phyloP scores from a whole-genome alignment of 2,888 invertebrate species.

The Diarsia dahlii region DNA sequence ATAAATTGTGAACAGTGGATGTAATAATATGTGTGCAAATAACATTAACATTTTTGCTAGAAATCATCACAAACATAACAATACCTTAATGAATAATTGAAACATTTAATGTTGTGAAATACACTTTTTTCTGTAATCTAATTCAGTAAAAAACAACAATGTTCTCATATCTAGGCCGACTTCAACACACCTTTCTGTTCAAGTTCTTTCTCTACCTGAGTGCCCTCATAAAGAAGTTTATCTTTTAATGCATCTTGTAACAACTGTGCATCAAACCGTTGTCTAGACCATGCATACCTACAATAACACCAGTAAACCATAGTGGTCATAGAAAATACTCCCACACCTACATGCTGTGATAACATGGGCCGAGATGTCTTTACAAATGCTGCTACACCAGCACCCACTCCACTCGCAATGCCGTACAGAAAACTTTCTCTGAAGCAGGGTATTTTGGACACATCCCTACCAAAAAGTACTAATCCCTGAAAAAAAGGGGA shows the following conservation, averaged over 20 bases:
- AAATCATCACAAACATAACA: not conserved
- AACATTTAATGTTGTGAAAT: not conserved
- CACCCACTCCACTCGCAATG: slow-evolving; percentile 92
- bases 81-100: too few relatives aligned
- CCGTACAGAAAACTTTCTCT: slow-evolving; percentile 94
- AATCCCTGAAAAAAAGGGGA: slow-evolving; percentile 85
- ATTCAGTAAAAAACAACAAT: not conserved
- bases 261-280: slow-evolving; percentile 92
- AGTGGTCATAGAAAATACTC: slow-evolving; percentile 92
- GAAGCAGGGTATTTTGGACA: slow-evolving; percentile 95
- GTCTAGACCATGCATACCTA: slow-evolving; percentile 93
- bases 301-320: slow-evolving; percentile 93
- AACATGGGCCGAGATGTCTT: slow-evolving; percentile 93
- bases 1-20: not conserved
- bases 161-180: slow-evolving; percentile 70
- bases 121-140: not conserved
- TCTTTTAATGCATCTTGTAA: slow-evolving; percentile 92
- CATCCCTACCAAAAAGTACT: slow-evolving; percentile 93
- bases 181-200: slow-evolving; percentile 85
- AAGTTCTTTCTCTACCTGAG: slow-evolving; percentile 87
- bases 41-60: not conserved
- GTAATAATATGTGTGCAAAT: not conserved
- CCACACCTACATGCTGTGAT: slow-evolving; percentile 92
- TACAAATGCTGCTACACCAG: slow-evolving; percentile 93
- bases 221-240: slow-evolving; percentile 92